A percentile compares a stretch with the other conserved stretches of the same genome.
Conservation (phyloP, 2,113 vertebrate genomes). For the Geococcyx californianus region DNA sequence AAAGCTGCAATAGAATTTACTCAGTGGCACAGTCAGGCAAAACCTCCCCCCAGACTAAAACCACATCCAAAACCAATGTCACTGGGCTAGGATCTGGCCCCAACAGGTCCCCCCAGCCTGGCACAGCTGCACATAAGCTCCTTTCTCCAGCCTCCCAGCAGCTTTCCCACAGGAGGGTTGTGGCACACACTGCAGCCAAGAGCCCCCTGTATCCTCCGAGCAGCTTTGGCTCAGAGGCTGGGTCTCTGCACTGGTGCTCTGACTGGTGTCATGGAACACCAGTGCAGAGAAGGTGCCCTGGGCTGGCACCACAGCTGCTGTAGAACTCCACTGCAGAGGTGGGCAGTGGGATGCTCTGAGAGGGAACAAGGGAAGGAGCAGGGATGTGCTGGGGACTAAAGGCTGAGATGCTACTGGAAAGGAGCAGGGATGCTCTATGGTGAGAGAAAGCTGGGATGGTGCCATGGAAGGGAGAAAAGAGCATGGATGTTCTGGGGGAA, state of each 20-base stretch:
- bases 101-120: background rate
- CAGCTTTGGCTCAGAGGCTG: background rate
- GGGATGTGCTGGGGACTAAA: background rate
- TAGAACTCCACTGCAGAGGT: background rate
- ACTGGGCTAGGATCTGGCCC: background rate
- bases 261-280: background rate
- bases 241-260: background rate
- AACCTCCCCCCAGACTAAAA: background rate
- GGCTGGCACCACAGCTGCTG: accelerated
- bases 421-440: background rate
- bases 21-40: background rate
- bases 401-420: background rate
- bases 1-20: background rate
- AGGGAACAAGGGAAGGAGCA: background rate
- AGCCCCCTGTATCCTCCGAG: background rate
- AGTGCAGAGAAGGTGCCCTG: background rate
- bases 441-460: background rate
- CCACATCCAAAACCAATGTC: background rate
- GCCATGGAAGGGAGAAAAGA: background rate
- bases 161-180: background rate
- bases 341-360: background rate
- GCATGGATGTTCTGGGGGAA: background rate
- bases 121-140: background rate
- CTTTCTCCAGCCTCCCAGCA: background rate
- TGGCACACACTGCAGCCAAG: background rate